Evolutionary conservation across 1,140 invertebrate genomes (phyloP).

Genomic region (Zophobas morio): DNA sequence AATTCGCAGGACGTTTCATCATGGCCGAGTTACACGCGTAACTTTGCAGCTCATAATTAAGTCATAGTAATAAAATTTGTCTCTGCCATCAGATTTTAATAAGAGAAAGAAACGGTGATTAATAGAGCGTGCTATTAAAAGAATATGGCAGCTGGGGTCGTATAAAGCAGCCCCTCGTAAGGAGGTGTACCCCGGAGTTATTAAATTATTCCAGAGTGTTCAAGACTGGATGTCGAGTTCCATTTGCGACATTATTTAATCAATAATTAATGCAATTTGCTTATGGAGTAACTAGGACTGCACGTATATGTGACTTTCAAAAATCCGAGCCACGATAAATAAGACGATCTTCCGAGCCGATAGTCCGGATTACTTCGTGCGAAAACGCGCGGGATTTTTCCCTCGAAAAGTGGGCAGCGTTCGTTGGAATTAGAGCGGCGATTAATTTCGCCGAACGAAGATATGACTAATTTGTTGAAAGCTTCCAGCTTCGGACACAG

Average conservation of each 20-base stretch:
- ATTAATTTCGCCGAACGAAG: no score
- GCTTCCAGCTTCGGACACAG: constrained; percentile 11
- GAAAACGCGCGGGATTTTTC: not conserved
- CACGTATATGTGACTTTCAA: no score
- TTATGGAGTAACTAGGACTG: not conserved
- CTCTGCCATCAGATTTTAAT: constrained; percentile 9
- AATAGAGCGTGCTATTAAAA: constrained; percentile 15
- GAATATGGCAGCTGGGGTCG: not conserved
- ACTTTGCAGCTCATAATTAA: constrained; percentile 23
- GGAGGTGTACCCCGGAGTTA: not conserved
- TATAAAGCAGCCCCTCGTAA: not conserved
- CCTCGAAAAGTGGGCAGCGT: no score
- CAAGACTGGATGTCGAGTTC: constrained; percentile 21
- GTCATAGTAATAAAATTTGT: constrained; percentile 12
- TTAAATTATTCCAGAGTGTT: constrained; percentile 33
- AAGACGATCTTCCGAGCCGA: no score
- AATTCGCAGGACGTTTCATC: constrained; percentile 1
- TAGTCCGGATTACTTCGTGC: no score
- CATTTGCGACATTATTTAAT: constrained; percentile 31
- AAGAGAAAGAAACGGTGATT: constrained; percentile 3
- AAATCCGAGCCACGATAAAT: no score
- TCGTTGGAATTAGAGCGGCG: no score
- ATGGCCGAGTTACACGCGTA: not conserved
- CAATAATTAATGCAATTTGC: constrained; percentile 27
- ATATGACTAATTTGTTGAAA: constrained; percentile 1